Conservation (phyloP, 2,888 invertebrate species). For the Tortricodes alternella region DNA sequence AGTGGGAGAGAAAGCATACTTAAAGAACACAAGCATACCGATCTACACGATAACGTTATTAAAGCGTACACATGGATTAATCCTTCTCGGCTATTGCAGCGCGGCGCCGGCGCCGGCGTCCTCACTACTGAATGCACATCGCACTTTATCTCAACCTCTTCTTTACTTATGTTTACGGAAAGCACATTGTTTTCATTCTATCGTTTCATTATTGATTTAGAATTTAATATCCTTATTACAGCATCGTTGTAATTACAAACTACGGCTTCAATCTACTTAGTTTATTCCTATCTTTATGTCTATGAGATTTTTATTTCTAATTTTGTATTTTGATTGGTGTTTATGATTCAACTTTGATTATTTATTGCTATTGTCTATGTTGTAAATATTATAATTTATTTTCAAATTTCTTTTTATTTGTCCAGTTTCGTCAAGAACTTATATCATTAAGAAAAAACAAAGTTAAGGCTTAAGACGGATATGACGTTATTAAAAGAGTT, state of each 20-base stretch:
- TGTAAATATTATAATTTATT: slow-evolving; percentile 6
- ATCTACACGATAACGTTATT: slow-evolving; percentile 27
- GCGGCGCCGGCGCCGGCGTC: slow-evolving; percentile 7
- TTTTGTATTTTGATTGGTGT: slow-evolving; percentile 25
- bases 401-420: slow-evolving; percentile 10
- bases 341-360: slow-evolving; percentile 4
- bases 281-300: slow-evolving; percentile 23
- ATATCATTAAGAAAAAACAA: neutral
- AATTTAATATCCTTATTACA: slow-evolving; percentile 35
- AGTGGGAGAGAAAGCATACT: slow-evolving; percentile 3
- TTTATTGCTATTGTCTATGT: slow-evolving; percentile 22
- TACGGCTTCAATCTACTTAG: slow-evolving; percentile 33
- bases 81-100: slow-evolving; percentile 23
- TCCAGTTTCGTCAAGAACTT: neutral
- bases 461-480: slow-evolving; percentile 7
- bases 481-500: neutral
- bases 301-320: slow-evolving; percentile 21
- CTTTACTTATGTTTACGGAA: slow-evolving; percentile 27
- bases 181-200: slow-evolving; percentile 29
- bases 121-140: slow-evolving; percentile 15
- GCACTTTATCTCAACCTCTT: slow-evolving; percentile 17
- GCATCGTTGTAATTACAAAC: slow-evolving; percentile 39
- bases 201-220: slow-evolving; percentile 30
- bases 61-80: slow-evolving; percentile 31
- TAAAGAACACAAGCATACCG: slow-evolving; percentile 11